Percentiles rank a stretch among this genome's conserved stretches.
These are phyloP conservation scores for Lineus longissimus DNA, from an alignment of 1,140 invertebrate genomes.

Conservation along the genomic window DNA sequence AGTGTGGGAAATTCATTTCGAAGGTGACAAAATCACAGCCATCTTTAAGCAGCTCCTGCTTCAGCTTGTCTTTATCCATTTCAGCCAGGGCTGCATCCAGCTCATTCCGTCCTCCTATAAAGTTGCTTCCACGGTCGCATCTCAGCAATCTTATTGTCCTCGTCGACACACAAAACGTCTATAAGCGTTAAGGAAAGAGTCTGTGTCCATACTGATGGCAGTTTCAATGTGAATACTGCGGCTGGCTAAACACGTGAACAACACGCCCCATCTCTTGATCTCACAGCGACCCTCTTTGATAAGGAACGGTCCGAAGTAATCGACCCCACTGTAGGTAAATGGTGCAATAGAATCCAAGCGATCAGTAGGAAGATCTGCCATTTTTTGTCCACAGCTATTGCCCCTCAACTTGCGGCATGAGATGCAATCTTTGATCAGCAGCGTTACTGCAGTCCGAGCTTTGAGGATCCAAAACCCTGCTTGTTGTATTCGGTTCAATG, in stretches of 20 bases:
- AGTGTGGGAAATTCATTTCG: neutral
- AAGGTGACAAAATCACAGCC: conserved; percentile 2
- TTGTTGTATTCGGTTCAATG: conserved; percentile 15
- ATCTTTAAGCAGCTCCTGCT: neutral
- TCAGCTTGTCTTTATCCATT: neutral
- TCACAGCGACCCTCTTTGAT: conserved; percentile 5
- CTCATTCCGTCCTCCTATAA: conserved; percentile 1
- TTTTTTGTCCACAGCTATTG: conserved; percentile 8
- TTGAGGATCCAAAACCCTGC: conserved; percentile 16
- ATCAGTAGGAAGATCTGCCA: conserved; percentile 16
- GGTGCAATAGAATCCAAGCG: conserved; percentile 8
- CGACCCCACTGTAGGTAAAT: conserved; percentile 14
- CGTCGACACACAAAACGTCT: conserved; percentile 2
- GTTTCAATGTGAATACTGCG: conserved; percentile 5
- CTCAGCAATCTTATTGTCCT: conserved; percentile 7
- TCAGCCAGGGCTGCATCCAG: neutral
- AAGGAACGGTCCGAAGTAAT: conserved; percentile 15
- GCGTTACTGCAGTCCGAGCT: neutral
- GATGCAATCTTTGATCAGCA: conserved; percentile 16
- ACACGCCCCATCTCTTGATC: conserved; percentile 2
- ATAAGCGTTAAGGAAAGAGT: conserved; percentile 4
- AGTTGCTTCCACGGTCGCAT: conserved; percentile 7
- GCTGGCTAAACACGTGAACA: conserved; percentile 8
- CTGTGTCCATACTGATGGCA: neutral
- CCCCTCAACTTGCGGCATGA: conserved; percentile 8